Percentiles rank a stretch among this genome's conserved stretches.
phyloP scores from a whole-genome alignment of 1,140 invertebrate species.

The Heliconius melpomene region DNA sequence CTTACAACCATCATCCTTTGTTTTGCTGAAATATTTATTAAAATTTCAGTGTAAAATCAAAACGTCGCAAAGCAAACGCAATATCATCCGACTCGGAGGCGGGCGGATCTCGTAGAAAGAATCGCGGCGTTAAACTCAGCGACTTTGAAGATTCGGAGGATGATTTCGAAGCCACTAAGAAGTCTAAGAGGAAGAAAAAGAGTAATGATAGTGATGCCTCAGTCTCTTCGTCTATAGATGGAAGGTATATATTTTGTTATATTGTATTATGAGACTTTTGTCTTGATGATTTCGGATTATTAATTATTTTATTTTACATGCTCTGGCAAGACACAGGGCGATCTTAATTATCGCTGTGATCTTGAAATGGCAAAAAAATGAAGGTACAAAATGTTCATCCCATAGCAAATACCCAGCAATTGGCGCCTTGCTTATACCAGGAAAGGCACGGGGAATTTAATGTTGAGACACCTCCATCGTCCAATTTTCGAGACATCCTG shows the following conservation, averaged over 20 bases:
- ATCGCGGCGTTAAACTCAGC: constrained; percentile 46
- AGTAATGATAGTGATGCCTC: constrained; percentile 62
- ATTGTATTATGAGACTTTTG: neutral
- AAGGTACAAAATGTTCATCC: too few relatives aligned
- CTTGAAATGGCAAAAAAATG: too few relatives aligned
- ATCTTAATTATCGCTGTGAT: too few relatives aligned
- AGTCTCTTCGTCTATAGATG: constrained; percentile 47
- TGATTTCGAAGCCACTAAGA: constrained; percentile 58
- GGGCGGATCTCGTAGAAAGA: constrained; percentile 55
- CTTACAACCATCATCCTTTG: too few relatives aligned
- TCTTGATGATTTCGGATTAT: too few relatives aligned
- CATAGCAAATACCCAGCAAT: too few relatives aligned
- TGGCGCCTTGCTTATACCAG: too few relatives aligned
- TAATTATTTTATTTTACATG: too few relatives aligned
- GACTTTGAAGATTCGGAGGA: constrained; percentile 71
- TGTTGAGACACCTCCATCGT: too few relatives aligned
- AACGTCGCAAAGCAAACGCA: constrained; percentile 60
- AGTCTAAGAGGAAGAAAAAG: constrained; percentile 65
- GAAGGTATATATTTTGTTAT: constrained; percentile 24
- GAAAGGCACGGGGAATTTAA: too few relatives aligned
- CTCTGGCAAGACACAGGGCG: too few relatives aligned
- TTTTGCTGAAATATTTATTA: neutral
- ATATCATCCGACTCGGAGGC: constrained; percentile 71
- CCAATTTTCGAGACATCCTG: too few relatives aligned
- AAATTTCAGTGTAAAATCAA: constrained; percentile 55